Evolutionary conservation across 2,797 vertebrate genomes (phyloP).

Genomic region (Nothura maculosa): DNA sequence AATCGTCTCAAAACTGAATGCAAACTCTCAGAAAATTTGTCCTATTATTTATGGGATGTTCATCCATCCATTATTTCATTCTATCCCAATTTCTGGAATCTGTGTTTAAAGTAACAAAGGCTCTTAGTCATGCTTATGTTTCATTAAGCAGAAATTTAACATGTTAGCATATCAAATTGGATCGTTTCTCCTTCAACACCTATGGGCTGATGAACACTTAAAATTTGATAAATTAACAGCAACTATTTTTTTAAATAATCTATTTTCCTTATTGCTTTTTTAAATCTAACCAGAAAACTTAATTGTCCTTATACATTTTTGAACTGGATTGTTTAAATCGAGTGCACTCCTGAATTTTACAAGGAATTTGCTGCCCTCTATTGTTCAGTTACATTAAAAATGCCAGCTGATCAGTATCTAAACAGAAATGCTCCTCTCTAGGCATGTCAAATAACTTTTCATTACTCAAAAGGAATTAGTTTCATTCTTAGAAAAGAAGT

Average conservation of each 20-base stretch:
- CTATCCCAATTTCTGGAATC: background rate
- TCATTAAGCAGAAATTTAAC: background rate
- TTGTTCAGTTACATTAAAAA: background rate
- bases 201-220: background rate
- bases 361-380: slow-evolving; percentile 70
- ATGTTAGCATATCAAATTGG: background rate
- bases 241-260: background rate
- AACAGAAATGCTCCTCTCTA: background rate
- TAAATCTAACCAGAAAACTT: background rate
- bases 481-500: background rate
- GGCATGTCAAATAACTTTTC: slow-evolving; percentile 28
- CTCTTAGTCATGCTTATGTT: background rate
- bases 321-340: background rate
- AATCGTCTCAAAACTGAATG: background rate
- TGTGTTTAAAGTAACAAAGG: background rate
- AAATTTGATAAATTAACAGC: background rate
- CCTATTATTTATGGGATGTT: too few species aligned
- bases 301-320: background rate
- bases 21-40: background rate
- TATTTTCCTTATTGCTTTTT: background rate
- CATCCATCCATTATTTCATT: background rate
- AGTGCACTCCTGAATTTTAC: accelerated
- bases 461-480: slow-evolving; percentile 26
- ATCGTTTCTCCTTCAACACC: background rate
- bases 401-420: background rate